Base-by-base conservation (phyloP, 2,888 invertebrate species). In the Spialia ferax region DNA sequence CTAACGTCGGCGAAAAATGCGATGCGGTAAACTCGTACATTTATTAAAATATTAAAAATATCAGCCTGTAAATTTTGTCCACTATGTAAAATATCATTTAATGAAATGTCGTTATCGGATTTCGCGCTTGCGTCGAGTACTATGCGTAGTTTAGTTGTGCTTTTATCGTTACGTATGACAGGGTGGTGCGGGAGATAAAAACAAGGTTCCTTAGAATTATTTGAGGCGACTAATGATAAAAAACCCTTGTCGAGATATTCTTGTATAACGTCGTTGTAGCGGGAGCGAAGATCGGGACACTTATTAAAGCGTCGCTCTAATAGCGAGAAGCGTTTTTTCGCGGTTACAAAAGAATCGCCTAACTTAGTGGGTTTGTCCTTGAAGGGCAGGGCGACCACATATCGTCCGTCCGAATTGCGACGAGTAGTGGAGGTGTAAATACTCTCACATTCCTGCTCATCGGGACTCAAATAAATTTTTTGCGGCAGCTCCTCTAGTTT, bases 121-220 rank as follows among this genome's bases (percentile, higher is more conserved):
- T 54, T 65, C 4, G 70, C 60, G 29, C 68, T 70, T 8, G 52
- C 69, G 29, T 70, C 67, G 1, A 70, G 35, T 8, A 70, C 69
- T 3, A 65, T 29, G 15, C 69, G 70, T 0, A 69, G 13, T 38
- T 61, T 57, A 5, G 69, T 71, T 1, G 69, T 56, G 7, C 13
- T n/a, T 57, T 69, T 70, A 22, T 70, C 66, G 11, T 67, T 45
- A 3, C 70, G 60, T 29, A 70, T 15, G 1, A 69, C 68, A n/a
- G 66, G 68, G 18, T 71, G 69, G 20, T 71, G 71, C 35, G 69
- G 67, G 62, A 69, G 29, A 57, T 55, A 67, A 64, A 38, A 67
- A 11, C 69, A 69, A 54, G 38, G 26, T 55, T 55, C 15, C 26
- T 29, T 29, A 10, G 11, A 13, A 26, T 7, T 55, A 26, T 55